A percentile compares a stretch with the other conserved stretches of the same genome.
phyloP scores from a whole-genome alignment of 2,888 invertebrate genomes.

The Malacosoma neustria region DNA sequence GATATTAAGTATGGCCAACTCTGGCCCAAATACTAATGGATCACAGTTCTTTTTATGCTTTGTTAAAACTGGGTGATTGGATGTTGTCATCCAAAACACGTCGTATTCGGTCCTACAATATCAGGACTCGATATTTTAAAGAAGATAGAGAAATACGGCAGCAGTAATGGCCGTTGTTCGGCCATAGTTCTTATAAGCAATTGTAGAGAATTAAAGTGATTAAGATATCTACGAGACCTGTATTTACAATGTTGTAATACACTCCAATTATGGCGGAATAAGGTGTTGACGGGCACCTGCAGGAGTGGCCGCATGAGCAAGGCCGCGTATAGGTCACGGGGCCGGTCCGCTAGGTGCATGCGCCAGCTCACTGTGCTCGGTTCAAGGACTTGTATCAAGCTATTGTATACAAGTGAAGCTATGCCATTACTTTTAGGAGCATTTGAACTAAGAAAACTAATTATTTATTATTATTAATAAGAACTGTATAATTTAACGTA shows the following conservation, averaged over 20 bases:
- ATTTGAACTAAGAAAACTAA: slow-evolving; percentile 1
- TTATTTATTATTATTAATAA: too few species aligned
- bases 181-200: slow-evolving; percentile 87
- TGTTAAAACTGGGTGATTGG: slow-evolving; percentile 97
- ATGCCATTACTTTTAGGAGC: neutral
- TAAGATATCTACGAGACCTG: slow-evolving; percentile 4
- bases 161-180: slow-evolving; percentile 84
- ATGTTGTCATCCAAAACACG: slow-evolving; percentile 99
- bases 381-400: slow-evolving; percentile 37
- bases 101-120: slow-evolving; percentile 97
- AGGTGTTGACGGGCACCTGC: slow-evolving; percentile 26
- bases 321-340: slow-evolving; percentile 65
- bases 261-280: too few species aligned
- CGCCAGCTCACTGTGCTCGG: slow-evolving; percentile 18
- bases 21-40: slow-evolving; percentile 96
- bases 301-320: slow-evolving; percentile 31
- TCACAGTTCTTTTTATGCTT: slow-evolving; percentile 99
- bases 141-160: slow-evolving; percentile 92
- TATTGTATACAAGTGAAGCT: neutral
- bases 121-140: slow-evolving; percentile 94
- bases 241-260: too few species aligned
- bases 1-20: slow-evolving; percentile 97
- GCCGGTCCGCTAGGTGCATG: slow-evolving; percentile 49
- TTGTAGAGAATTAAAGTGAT: slow-evolving; percentile 88
- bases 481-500: too few species aligned